Evolutionary conservation across 1,140 invertebrate genomes (phyloP), one percentile per base, ranked within the genome.

Genomic region (Leptopilina boulardi): DNA sequence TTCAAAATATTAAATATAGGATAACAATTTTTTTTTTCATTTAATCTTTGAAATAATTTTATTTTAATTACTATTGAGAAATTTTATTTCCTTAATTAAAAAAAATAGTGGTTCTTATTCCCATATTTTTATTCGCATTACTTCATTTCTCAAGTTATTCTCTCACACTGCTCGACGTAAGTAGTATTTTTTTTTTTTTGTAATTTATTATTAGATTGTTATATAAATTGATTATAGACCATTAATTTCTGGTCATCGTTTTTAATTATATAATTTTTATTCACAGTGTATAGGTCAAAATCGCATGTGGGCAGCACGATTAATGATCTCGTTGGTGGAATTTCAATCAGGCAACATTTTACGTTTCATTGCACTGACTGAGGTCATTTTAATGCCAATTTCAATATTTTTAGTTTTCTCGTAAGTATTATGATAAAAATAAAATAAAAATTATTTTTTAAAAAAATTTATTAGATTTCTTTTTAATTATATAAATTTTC

Each of bases 321-420:
- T 97, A 51, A 90, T 96, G 74, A 97, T 98, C 85, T 95, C 95
- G 0, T 91, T 98, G 84, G 94, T 98, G 51, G 96, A 98, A 89
- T 95, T 95, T 80, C 96, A 98, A 87, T 96, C 96, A 66, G 91
- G 94, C 2, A 98, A 96, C 85, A 97, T 99, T 82, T 91, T 99
- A 44, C 94, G 96, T 82, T 93, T 96, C 44, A 95, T 97, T 74
- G 95, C 97, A 15, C 94, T 98, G 74, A 95, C 95, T 0, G 98
- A 99, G 91, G 98, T 99, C 81, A 94, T 98, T 70, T 92, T 99
- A 66, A 96, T 99, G 94, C 97, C 97, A n/a, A 92, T 96, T 42
- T 94, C 95, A 70, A 92, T 97, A 41, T 80, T 98, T 44, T 94
- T 98, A 89, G 94, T 97, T 13, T 94, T 98, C 76, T 93, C 94